phyloP scores from a whole-genome alignment of 2,888 invertebrate species.

The Nowickia ferox region DNA sequence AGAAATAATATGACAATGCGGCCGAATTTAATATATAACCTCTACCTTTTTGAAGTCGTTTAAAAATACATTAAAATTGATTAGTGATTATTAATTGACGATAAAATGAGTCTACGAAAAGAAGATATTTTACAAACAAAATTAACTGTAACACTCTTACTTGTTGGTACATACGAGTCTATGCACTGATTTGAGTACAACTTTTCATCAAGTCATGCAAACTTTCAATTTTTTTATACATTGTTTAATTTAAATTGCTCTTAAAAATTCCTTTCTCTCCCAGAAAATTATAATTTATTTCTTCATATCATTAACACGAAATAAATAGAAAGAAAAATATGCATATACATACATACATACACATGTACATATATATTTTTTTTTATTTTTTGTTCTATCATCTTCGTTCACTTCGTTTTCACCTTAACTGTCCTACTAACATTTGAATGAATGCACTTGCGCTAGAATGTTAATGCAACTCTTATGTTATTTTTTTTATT shows the following conservation, averaged over 20 bases:
- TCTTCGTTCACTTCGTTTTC: conserved; percentile 44
- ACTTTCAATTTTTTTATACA: background rate
- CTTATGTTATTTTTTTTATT: conserved; percentile 59
- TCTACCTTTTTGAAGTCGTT: too few species aligned
- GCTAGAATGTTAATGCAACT: conserved; percentile 63
- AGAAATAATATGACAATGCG: too few species aligned
- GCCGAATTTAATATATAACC: too few species aligned
- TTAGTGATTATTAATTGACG: too few species aligned
- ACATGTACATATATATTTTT: background rate
- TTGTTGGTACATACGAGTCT: background rate
- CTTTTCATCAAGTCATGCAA: conserved; percentile 7
- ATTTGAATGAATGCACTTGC: conserved; percentile 31
- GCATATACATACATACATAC: conserved; percentile 3
- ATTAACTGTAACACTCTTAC: conserved; percentile 1
- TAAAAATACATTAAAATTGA: too few species aligned
- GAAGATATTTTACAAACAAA: background rate
- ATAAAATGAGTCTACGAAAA: background rate
- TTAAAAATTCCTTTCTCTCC: conserved; percentile 34
- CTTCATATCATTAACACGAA: conserved; percentile 13
- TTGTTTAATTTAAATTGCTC: conserved; percentile 9
- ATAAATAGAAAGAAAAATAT: conserved; percentile 38
- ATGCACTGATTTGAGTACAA: background rate
- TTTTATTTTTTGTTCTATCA: conserved; percentile 5
- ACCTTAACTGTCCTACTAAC: conserved; percentile 45
- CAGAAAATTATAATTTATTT: conserved; percentile 5